phyloP scores from a whole-genome alignment of 1,140 invertebrate species.

The Drosophila quadrilineata region DNA sequence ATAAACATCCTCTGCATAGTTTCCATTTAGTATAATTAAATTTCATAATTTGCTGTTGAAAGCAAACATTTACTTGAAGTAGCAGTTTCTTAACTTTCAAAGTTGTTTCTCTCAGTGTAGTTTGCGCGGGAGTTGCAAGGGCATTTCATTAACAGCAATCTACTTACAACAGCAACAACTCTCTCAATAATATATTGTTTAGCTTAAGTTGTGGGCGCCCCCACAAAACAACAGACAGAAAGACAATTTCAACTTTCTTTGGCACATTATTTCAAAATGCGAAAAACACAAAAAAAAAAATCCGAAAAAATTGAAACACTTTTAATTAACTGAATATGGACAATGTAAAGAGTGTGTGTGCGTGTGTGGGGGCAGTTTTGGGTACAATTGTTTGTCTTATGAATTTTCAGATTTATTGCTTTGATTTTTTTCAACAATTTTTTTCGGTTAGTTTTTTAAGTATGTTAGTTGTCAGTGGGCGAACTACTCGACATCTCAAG shows the following conservation, averaged over 20 bases:
- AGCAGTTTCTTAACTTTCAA: no score
- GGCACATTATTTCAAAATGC: slow-evolving; percentile 20
- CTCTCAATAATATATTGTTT: slow-evolving; percentile 10
- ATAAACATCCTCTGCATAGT: neutral
- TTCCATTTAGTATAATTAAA: neutral
- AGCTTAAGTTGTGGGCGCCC: slow-evolving; percentile 23
- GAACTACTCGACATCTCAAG: slow-evolving; percentile 30
- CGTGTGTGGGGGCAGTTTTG: slow-evolving; percentile 13
- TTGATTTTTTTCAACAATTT: slow-evolving; percentile 26
- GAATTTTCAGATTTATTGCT: slow-evolving; percentile 12
- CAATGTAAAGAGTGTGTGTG: slow-evolving; percentile 21
- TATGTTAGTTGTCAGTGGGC: slow-evolving; percentile 23
- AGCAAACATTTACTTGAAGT: no score
- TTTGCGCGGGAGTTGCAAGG: slow-evolving; percentile 25
- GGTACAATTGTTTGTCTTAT: slow-evolving; percentile 26
- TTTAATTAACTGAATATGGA: slow-evolving; percentile 68
- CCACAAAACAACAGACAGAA: slow-evolving; percentile 19
- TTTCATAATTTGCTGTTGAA: neutral
- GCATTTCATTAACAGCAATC: slow-evolving; percentile 14
- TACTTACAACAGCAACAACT: no score
- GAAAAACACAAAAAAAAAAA: no score
- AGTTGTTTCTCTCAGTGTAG: slow-evolving; percentile 28
- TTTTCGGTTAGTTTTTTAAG: slow-evolving; percentile 30
- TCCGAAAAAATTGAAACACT: slow-evolving; percentile 30
- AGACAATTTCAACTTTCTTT: slow-evolving; percentile 62